Base-by-base conservation (phyloP, 1,140 invertebrate species). In the Drosophila dunni region DNA sequence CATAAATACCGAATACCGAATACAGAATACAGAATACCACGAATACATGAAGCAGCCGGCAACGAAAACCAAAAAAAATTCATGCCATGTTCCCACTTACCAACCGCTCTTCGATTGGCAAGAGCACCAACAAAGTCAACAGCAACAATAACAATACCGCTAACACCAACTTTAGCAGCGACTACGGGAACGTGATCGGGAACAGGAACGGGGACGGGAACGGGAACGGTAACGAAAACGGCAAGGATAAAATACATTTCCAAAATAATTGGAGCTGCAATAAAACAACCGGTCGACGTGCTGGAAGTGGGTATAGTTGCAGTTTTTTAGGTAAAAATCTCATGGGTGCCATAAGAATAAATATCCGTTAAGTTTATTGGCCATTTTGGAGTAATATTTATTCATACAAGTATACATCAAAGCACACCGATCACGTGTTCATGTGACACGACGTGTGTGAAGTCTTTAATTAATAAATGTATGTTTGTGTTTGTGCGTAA, bases 191-290 rank as follows among this genome's bases (percentile, higher is more conserved):
- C 45, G 45, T 17, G 56, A 74, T 45, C 73, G 17, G 13, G 45
- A 78, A 53, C 76, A 58, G 64, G 24, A 79, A 92, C 58, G 45
- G 34, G 29, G 46, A 15, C 44, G 44, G 24, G 54, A 74, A 45
- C 57, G 24, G 29, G 20, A 61, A 15, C 44, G 44, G 24, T 50
- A 74, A 50, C 73, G 17, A n/a, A 53, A 78, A 53, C 76, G 64
- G 64, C 36, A 80, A 92, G 90, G 91, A 92, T 91, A 85, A 91
- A 90, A 86, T 90, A 82, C 90, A 89, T 82, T 91, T 91, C 72
- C 90, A 91, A 90, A 91, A 91, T 91, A 92, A 88, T 78, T 92
- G 91, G 91, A 91, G 81, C 81, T 91, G 88, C 78, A 92, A 92
- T 79, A 92, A 92, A 79, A 92, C 91, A 82, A 92, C 91, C 64